phyloP scores from a whole-genome alignment of 1,140 invertebrate species.

The Diorhabda sublineata region DNA sequence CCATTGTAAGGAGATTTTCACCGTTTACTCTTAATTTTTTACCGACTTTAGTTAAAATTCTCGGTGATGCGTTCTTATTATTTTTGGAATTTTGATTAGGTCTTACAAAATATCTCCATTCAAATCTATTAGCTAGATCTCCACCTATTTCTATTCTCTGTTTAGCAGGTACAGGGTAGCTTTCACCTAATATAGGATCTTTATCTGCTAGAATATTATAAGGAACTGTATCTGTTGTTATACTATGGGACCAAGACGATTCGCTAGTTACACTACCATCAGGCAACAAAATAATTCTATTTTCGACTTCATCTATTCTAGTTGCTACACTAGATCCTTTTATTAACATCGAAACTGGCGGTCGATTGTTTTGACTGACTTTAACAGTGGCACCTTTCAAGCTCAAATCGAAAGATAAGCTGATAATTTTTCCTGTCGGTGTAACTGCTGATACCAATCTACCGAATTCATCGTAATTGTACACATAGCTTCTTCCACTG shows the following conservation, averaged over 20 bases:
- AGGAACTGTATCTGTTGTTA: conserved; percentile 82
- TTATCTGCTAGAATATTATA: conserved; percentile 80
- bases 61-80: conserved; percentile 55
- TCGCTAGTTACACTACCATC: conserved; percentile 75
- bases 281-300: conserved; percentile 71
- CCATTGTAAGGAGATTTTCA: conserved; percentile 84
- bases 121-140: conserved; percentile 87
- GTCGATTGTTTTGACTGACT: conserved; percentile 75
- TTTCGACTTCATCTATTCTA: conserved; percentile 73
- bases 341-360: conserved; percentile 79
- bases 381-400: conserved; percentile 83
- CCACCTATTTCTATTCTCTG: conserved; percentile 84
- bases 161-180: conserved; percentile 85
- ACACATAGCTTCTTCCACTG: conserved; percentile 86
- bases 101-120: conserved; percentile 88
- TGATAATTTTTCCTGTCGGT: conserved; percentile 85
- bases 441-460: conserved; percentile 84
- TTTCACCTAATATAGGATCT: conserved; percentile 78
- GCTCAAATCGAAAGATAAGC: conserved; percentile 80
- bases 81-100: conserved; percentile 57
- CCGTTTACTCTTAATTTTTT: conserved; percentile 84
- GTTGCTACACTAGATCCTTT: conserved; percentile 81
- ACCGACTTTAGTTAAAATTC: conserved; percentile 74
- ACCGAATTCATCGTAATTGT: conserved; percentile 94
- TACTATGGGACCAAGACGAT: conserved; percentile 76